Percentiles rank a stretch among this genome's conserved stretches.
These are phyloP conservation scores for Epizoanthus fatuus DNA, from an alignment of 92 coral and sea anemone species.

Conservation along the genomic window DNA sequence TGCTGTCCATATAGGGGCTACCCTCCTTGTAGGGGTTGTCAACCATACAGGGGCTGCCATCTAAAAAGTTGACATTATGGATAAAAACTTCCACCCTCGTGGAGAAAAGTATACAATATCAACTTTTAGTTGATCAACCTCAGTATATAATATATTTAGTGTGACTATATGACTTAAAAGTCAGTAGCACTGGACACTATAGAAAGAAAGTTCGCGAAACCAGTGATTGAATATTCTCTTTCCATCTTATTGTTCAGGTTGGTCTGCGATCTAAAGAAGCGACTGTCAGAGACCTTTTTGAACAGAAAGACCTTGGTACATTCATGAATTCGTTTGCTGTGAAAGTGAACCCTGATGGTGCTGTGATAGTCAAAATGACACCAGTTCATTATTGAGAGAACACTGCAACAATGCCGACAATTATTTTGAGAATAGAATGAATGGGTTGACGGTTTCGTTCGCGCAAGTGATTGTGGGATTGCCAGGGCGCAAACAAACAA, in stretches of 20 bases:
- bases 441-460: too few relatives aligned
- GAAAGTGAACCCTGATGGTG: constrained; percentile 38
- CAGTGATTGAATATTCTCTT: neutral
- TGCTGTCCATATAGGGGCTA: too few relatives aligned
- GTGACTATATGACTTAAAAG: too few relatives aligned
- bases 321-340: constrained; percentile 15
- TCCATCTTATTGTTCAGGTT: neutral
- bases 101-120: too few relatives aligned
- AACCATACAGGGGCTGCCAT: too few relatives aligned
- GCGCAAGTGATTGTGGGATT: too few relatives aligned
- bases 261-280: constrained; percentile 27
- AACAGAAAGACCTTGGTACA: constrained; percentile 29
- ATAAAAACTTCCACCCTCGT: too few relatives aligned
- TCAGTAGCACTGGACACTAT: neutral
- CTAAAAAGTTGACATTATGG: too few relatives aligned
- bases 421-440: neutral
- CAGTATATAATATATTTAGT: too few relatives aligned
- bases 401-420: neutral
- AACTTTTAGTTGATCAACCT: too few relatives aligned
- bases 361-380: constrained; percentile 24
- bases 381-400: neutral
- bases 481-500: too few relatives aligned
- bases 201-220: neutral
- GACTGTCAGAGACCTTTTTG: constrained; percentile 33
- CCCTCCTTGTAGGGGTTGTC: too few relatives aligned